Base-by-base conservation (phyloP, 2,888 invertebrate genomes). In the Liposcelis brunnea region DNA sequence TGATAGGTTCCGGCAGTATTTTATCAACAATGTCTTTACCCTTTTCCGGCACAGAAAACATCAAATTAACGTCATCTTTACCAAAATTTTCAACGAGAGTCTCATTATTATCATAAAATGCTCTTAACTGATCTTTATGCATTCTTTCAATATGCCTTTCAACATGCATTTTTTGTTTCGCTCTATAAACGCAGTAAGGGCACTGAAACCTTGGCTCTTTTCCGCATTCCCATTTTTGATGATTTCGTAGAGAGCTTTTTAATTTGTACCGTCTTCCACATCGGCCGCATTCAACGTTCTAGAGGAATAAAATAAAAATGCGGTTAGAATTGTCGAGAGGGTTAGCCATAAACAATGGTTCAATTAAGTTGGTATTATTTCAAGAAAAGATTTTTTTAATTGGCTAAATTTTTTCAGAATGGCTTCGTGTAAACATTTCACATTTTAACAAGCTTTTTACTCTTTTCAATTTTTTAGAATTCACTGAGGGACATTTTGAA, bases 231-330 rank as follows among this genome's bases (percentile, higher is more conserved):
- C 82, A 83, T 63, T 82, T 82, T 68, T 81, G 80, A 60, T 83
- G 83, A 62, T 83, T 82, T 50, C 82, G 72, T 56, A 83, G 66
- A 50, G 85, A 85, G 54, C 84, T 84, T 66, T 86, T 86, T 54
- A 86, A 71, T 63, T 86, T 86, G 67, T 87, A 87, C 51, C 81
- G 76, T 53, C 86, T 72, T 49, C 83, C 84, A 65, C 87, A 87
- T 57, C 81, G 40, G 10, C 40, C 40, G 21, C 40, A 40, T 19
- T 40, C 40, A 16, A 40, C 40, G 21, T 40, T 40, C 40, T 40
- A 21, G 7, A 40, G 19, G n/a, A 40, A 40, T 7, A 40, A 18
- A 40, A 40, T 6, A 19, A 35, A 35, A 26, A 26, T 26, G 26
- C 4, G 8, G 8, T 26, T 4, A 26, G 26, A 6, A n/a, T n/a